Evolutionary conservation across 2,113 vertebrate species (phyloP).

Genomic region (Gallinago paraguaiae): DNA sequence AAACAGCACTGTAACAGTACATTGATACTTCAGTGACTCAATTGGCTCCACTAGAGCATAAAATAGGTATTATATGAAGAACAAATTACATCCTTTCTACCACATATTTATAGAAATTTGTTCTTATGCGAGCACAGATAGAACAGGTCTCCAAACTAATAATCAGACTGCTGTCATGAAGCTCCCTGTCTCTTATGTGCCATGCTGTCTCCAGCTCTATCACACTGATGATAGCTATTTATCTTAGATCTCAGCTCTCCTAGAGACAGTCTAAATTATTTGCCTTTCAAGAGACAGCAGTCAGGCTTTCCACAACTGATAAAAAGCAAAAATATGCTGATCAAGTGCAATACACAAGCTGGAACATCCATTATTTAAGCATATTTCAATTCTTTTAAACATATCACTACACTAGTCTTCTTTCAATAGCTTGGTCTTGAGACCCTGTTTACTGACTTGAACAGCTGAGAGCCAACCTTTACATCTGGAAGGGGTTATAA

Average conservation of each 20-base stretch:
- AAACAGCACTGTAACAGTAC: neutral
- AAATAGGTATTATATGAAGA: neutral
- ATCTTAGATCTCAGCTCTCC: neutral
- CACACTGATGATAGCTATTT: neutral
- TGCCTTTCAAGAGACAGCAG: constrained; percentile 5
- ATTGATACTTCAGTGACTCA: neutral
- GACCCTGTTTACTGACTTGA: neutral
- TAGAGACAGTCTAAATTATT: neutral
- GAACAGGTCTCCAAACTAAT: neutral
- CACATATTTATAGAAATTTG: neutral
- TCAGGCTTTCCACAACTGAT: neutral
- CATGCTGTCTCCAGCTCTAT: neutral
- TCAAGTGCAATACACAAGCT: neutral
- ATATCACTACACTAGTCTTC: neutral
- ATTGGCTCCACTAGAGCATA: neutral
- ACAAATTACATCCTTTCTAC: neutral
- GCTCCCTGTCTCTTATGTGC: neutral
- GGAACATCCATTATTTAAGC: constrained; percentile 4
- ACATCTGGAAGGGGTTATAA: neutral
- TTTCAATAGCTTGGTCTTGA: neutral
- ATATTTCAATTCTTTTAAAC: neutral
- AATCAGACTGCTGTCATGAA: neutral
- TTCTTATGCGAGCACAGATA: neutral
- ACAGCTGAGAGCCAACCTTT: neutral
- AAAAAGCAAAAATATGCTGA: constrained; percentile 20